Evolutionary conservation across 2,113 vertebrate genomes (phyloP).

Genomic region (Pituophis catenifer): DNA sequence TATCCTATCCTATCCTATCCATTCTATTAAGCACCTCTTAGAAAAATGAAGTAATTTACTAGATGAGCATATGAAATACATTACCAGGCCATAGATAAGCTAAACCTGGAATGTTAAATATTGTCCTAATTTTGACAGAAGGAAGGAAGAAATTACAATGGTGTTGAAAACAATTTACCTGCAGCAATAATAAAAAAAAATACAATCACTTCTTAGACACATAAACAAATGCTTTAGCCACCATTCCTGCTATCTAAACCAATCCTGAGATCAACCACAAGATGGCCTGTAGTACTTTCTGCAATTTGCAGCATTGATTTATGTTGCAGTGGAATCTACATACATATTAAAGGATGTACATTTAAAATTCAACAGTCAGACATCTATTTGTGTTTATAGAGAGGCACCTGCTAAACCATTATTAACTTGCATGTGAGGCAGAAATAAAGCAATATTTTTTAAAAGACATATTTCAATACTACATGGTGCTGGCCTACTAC

Average conservation of each 20-base stretch:
- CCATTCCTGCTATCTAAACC: not conserved
- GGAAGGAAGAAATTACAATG: not conserved
- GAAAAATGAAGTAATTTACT: not conserved
- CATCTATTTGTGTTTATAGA: not conserved
- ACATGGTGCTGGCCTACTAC: not conserved
- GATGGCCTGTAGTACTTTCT: not conserved
- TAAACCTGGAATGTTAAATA: not conserved
- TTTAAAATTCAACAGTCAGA: not conserved
- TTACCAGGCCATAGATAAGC: not conserved
- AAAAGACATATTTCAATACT: not conserved
- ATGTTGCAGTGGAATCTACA: not conserved
- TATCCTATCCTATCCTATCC: too few relatives aligned
- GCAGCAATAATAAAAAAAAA: not conserved
- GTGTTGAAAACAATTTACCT: not conserved
- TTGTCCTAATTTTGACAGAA: not conserved
- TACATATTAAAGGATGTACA: not conserved
- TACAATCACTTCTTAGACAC: not conserved
- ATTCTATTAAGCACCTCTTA: not conserved
- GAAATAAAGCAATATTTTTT: not conserved
- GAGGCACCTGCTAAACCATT: not conserved
- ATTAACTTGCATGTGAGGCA: not conserved
- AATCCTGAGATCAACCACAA: not conserved
- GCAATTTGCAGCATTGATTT: not conserved
- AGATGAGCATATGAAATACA: not conserved
- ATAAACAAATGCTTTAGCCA: not conserved